Evolutionary conservation across 2,797 vertebrate genomes (phyloP).

Genomic region (Neosilurus mollespiculum): DNA sequence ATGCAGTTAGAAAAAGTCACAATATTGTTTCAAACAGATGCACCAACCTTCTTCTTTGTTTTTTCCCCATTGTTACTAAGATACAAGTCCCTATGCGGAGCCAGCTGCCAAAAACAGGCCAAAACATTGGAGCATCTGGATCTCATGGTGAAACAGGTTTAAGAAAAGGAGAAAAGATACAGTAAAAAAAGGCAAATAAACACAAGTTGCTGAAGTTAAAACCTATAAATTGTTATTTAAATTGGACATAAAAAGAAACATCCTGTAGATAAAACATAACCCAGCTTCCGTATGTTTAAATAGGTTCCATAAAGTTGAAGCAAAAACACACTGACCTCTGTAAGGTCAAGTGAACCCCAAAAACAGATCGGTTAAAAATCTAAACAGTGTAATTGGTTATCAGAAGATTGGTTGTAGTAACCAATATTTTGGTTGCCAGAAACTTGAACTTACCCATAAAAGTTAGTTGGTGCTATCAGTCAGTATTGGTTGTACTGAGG

Average conservation of each 20-base stretch:
- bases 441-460: too few species aligned
- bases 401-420: too few species aligned
- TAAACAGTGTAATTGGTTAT: too few species aligned
- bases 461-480: too few species aligned
- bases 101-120: constrained; percentile 59
- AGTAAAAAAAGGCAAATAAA: not conserved
- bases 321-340: not conserved
- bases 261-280: not conserved
- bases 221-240: not conserved
- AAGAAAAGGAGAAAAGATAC: constrained; percentile 32
- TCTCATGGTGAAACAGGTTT: constrained; percentile 55
- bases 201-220: not conserved
- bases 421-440: too few species aligned
- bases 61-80: constrained; percentile 64
- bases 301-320: not conserved
- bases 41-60: constrained; percentile 48
- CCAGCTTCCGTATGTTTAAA: not conserved
- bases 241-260: not conserved
- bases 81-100: constrained; percentile 62
- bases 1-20: constrained; percentile 7
- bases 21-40: constrained; percentile 37
- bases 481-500: too few species aligned
- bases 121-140: constrained; percentile 65
- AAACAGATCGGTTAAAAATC: too few species aligned
- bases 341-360: not conserved